A percentile compares a stretch with the other conserved stretches of the same genome.
These are phyloP conservation scores for Dipus sagitta DNA, from an alignment of 2,797 vertebrate species.

Conservation along the genomic window DNA sequence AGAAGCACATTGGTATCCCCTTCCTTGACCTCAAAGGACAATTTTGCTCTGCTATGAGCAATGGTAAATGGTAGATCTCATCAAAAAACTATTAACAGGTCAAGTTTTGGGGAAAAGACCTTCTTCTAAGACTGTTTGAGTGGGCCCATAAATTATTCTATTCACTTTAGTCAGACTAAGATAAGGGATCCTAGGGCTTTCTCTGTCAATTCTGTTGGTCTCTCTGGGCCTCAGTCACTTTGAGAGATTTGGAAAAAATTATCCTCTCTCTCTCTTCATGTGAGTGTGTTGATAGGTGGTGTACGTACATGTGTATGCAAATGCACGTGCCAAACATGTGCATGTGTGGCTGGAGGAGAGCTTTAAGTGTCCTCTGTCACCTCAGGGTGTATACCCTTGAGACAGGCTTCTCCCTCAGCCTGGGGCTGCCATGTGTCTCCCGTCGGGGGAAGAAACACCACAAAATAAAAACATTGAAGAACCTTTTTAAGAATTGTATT, in stretches of 20 bases:
- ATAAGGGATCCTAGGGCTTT: neutral
- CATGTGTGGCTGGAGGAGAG: too few species aligned
- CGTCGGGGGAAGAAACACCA: neutral
- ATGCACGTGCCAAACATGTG: too few species aligned
- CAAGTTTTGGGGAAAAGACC: fast-evolving
- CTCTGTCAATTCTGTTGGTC: neutral
- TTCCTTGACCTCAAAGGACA: too few species aligned
- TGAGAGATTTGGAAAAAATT: neutral
- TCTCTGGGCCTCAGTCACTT: neutral
- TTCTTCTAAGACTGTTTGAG: neutral
- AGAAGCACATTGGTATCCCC: fast-evolving
- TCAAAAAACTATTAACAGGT: neutral
- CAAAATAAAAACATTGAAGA: neutral
- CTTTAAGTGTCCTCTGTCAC: too few species aligned
- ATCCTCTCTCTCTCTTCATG: neutral
- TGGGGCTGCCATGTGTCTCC: too few species aligned
- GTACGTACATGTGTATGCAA: too few species aligned
- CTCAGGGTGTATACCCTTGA: too few species aligned
- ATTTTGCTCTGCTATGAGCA: neutral
- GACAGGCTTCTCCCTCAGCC: too few species aligned
- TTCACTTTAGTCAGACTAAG: neutral
- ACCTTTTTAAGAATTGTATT: too few species aligned
- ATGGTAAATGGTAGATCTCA: neutral
- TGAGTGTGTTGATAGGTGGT: too few species aligned
- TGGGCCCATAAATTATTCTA: fast-evolving